Conservation (phyloP, 2,797 vertebrate genomes). For the Synanceia verrucosa region DNA sequence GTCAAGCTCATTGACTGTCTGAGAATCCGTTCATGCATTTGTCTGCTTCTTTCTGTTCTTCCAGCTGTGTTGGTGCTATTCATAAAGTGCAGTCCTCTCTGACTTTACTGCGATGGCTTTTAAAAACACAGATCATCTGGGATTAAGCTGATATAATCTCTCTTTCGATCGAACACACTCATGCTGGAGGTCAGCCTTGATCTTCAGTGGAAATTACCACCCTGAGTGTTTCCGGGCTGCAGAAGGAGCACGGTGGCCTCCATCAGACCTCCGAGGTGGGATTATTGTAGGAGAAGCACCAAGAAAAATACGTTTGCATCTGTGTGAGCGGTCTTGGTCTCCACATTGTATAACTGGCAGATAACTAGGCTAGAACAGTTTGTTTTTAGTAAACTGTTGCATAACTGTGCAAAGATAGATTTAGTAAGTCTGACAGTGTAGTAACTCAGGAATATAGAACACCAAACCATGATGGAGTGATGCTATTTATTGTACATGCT, state of each 20-base stretch:
- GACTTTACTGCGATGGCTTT: constrained; percentile 61
- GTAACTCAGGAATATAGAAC: constrained; percentile 33
- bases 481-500: constrained; percentile 43
- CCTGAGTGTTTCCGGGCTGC: background rate
- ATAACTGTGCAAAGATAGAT: constrained; percentile 62
- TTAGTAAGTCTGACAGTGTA: constrained; percentile 45
- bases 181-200: constrained; percentile 56
- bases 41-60: constrained; percentile 11
- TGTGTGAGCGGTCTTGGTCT: constrained; percentile 8
- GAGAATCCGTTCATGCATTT: constrained; percentile 45
- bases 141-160: constrained; percentile 75
- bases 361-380: constrained; percentile 50
- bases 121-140: constrained; percentile 71
- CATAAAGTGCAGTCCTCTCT: background rate
- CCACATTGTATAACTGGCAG: constrained; percentile 60
- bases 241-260: background rate
- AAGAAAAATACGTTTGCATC: constrained; percentile 43
- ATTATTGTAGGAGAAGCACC: constrained; percentile 25
- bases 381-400: constrained; percentile 67
- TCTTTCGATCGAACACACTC: constrained; percentile 64
- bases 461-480: constrained; percentile 8
- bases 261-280: constrained; percentile 9
- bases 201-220: constrained; percentile 48
- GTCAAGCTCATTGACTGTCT: constrained; percentile 48
- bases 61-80: constrained; percentile 19